Conservation (phyloP, 2,888 invertebrate species). For the Hoplodrina ambigua region DNA sequence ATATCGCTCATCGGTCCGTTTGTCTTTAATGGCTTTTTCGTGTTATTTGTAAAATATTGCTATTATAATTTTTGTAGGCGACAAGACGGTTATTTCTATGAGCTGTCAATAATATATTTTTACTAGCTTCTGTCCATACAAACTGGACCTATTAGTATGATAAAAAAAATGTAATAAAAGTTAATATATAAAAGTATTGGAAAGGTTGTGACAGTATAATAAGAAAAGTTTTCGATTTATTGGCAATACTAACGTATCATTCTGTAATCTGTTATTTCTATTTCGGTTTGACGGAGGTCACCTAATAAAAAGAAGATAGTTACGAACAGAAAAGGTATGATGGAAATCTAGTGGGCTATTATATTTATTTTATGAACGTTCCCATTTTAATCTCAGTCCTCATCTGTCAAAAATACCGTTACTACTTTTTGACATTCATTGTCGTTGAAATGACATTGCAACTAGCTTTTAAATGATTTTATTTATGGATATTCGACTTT, state of each 20-base stretch:
- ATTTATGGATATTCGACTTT: too few species aligned
- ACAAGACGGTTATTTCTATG: neutral
- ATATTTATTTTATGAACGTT: too few species aligned
- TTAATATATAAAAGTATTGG: neutral
- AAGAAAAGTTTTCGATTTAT: slow-evolving; percentile 27
- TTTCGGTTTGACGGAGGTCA: slow-evolving; percentile 15
- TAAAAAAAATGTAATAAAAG: slow-evolving; percentile 10
- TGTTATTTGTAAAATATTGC: slow-evolving; percentile 10
- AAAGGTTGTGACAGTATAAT: slow-evolving; percentile 22
- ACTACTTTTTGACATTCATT: too few species aligned
- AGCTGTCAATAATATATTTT: too few species aligned
- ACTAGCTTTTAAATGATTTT: too few species aligned
- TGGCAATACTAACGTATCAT: slow-evolving; percentile 5
- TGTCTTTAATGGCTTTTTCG: neutral
- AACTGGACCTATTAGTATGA: too few species aligned
- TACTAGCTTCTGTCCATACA: too few species aligned
- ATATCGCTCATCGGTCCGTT: neutral
- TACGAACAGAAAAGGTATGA: neutral
- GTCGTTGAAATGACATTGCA: too few species aligned
- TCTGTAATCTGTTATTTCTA: slow-evolving; percentile 13
- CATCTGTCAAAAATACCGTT: too few species aligned
- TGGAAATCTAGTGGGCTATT: neutral
- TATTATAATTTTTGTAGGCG: slow-evolving; percentile 33
- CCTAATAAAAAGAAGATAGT: neutral
- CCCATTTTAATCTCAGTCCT: too few species aligned